A percentile compares a stretch with the other conserved stretches of the same genome.
Conservation (phyloP, 2,113 vertebrate genomes). For the Datnioides undecimradiatus region DNA sequence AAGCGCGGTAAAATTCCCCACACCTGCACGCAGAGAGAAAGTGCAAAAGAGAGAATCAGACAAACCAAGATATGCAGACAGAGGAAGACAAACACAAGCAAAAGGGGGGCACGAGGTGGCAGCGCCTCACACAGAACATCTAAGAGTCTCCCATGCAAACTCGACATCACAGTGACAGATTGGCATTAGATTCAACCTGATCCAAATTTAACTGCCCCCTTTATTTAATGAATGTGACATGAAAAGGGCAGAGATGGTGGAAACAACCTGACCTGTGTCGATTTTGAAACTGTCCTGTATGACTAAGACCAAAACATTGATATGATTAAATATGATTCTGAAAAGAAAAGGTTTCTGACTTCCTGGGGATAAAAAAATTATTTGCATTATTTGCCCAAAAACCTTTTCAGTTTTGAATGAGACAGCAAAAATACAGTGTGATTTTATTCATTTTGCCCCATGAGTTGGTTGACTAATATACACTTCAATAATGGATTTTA, state of each 20-base stretch:
- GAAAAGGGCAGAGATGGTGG: slow-evolving; percentile 18
- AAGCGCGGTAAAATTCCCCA: slow-evolving; percentile 57
- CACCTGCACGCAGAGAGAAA: slow-evolving; percentile 57
- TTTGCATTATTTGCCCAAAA: background rate
- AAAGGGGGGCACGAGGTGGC: slow-evolving; percentile 13
- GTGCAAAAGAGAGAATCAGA: slow-evolving; percentile 23
- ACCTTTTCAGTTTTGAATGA: background rate
- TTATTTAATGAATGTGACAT: background rate
- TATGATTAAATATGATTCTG: slow-evolving; percentile 32
- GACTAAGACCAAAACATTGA: slow-evolving; percentile 24
- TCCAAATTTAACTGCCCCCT: background rate
- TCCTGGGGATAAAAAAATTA: background rate
- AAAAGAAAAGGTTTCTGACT: slow-evolving; percentile 16
- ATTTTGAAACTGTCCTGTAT: slow-evolving; percentile 50
- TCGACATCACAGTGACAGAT: slow-evolving; percentile 4
- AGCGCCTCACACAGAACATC: slow-evolving; percentile 8
- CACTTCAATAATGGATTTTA: background rate
- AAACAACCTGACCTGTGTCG: slow-evolving; percentile 34
- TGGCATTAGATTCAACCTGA: background rate
- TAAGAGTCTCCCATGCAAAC: slow-evolving; percentile 42
- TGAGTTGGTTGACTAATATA: background rate
- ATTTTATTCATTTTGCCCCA: background rate
- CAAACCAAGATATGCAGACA: background rate
- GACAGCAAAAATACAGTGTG: background rate
- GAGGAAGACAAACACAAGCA: slow-evolving; percentile 1